phyloP scores from a whole-genome alignment of 2,113 vertebrate species.

The Neopipo cinnamomea region DNA sequence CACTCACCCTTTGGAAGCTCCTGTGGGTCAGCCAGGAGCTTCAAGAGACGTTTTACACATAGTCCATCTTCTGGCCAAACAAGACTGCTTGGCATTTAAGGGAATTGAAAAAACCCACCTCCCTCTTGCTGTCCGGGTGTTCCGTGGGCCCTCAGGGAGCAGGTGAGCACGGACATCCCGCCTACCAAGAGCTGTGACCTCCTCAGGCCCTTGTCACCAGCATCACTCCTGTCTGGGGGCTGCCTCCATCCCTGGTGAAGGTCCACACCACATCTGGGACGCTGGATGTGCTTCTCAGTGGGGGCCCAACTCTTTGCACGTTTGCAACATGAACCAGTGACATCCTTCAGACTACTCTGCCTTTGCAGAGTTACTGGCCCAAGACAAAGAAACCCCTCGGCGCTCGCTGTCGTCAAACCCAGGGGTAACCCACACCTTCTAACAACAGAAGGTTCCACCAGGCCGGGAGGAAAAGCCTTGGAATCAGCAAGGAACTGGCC shows the following conservation, averaged over 20 bases:
- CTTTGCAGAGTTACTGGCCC: not conserved
- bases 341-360: not conserved
- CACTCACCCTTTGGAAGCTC: not conserved
- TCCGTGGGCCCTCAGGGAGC: not conserved
- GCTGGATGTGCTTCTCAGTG: not conserved
- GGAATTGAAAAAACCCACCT: not conserved
- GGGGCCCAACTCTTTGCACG: not conserved
- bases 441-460: not conserved
- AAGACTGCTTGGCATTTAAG: not conserved
- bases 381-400: not conserved
- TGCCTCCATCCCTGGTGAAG: not conserved
- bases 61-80: not conserved
- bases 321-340: not conserved
- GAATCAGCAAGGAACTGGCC: not conserved
- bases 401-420: not conserved
- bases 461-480: not conserved
- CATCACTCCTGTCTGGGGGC: not conserved
- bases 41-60: not conserved
- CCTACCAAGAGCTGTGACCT: not conserved
- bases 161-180: not conserved
- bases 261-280: not conserved
- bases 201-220: not conserved
- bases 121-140: not conserved
- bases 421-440: not conserved
- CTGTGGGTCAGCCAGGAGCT: not conserved